phyloP scores from a whole-genome alignment of 2,888 invertebrate genomes.

The Myathropa florea region DNA sequence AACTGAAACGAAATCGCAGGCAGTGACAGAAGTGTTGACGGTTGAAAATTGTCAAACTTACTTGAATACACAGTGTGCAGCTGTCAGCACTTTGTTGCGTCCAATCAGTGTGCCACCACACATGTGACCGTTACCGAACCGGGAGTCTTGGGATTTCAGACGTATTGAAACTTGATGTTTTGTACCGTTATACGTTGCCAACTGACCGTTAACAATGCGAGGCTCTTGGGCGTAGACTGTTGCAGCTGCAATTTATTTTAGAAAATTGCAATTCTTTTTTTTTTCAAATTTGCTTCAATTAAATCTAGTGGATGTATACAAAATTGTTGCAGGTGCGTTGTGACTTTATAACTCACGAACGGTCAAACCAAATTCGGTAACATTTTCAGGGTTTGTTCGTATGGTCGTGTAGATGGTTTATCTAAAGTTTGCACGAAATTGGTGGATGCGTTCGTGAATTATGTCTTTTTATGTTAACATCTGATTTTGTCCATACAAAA shows the following conservation, averaged over 20 bases:
- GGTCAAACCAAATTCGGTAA: too few species aligned
- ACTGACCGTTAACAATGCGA: conserved; percentile 76
- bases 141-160: conserved; percentile 72
- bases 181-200: conserved; percentile 70
- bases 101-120: conserved; percentile 78
- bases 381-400: too few species aligned
- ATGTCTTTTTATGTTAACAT: too few species aligned
- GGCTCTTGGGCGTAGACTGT: conserved; percentile 22
- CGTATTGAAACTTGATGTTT: conserved; percentile 76
- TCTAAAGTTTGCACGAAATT: too few species aligned
- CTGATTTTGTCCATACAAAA: too few species aligned
- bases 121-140: conserved; percentile 77
- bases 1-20: conserved; percentile 64
- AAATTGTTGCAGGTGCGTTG: too few species aligned
- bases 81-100: conserved; percentile 77
- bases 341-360: too few species aligned
- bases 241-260: not conserved
- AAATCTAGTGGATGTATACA: too few species aligned
- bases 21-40: not conserved
- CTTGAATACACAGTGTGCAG: conserved; percentile 79
- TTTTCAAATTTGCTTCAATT: too few species aligned
- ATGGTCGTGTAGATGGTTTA: too few species aligned
- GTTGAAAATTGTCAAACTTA: conserved; percentile 68
- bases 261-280: too few species aligned
- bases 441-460: too few species aligned